Evolutionary conservation across 2,888 invertebrate species (phyloP), one percentile per base, ranked within the genome.

Genomic region (Tenthredo amoena): DNA sequence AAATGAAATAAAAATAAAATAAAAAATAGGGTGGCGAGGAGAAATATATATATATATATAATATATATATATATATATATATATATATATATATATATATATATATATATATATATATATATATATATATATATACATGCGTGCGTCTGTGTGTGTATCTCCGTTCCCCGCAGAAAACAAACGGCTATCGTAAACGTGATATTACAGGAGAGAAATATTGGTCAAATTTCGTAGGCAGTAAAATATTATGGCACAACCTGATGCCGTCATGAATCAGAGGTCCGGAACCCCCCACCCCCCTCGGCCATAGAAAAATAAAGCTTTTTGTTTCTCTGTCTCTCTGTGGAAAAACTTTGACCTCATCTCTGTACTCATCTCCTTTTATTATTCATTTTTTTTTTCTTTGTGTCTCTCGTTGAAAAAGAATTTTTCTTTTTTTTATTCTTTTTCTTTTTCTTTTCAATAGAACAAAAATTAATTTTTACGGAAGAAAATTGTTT

Each of bases 141-240:
- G 15, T 26, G 10, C 2, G 26, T 15, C 37, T 79, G 47, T 5
- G 50, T 50, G n/a, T 55, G 55, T 81, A 26, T 26, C 26, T 26
- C 26, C 26, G 81, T 81, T 81, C 10, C 40, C 58, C n/a, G 15
- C 47, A 31, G 21, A 62, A 47, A 71, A 83, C 68, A 83, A 83
- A 83, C 83, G 83, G 50, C 68, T 43, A 83, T 83, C 83, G 83
- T 83, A 83, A 83, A 83, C 68, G 43, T 71, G 83, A 83, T 83
- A 83, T 83, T 83, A 50, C 83, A 71, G n/a, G 43, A 71, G 83
- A 68, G 68, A 83, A 83, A 83, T 83, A 83, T 83, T 47, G 83
- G 65, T 83, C 68, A 71, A 83, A 83, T 83, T 71, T 83, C 83
- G 83, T 71, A 71, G 83, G 83, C 83, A 83, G 83, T 83, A 83